Base-by-base conservation (phyloP, 2,888 invertebrate genomes). In the Phania funesta region DNA sequence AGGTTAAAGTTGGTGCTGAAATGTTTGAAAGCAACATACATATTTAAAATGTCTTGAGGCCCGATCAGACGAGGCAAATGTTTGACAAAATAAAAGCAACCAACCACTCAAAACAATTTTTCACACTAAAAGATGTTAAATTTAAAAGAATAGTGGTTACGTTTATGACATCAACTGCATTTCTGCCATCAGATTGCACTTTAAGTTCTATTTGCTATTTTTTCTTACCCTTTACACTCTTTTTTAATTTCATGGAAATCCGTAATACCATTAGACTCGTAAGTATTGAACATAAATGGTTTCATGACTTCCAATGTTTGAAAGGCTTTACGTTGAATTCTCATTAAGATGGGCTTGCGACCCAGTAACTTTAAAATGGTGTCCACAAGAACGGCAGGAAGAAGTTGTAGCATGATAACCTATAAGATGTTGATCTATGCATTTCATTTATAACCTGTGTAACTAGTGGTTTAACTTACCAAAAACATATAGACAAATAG, bases 221-320 rank as follows among this genome's bases (percentile, higher is more conserved):
- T 50, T 24, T 4, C 38, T 7, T 62, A 62, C 84, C 65, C 56
- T 20, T 62, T 1, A 6, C 26, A 48, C 2, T 52, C 2, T 3
- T 46, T 8, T 18, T 16, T 18, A n/a, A 87, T 3, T 3, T 67
- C 35, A 3, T 84, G 2, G 2, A 71, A 62, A 3, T 86, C 48
- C 0, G 86, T 85, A 2, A 83, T 6, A 3, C 90, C 89, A 0
- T 86, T 76, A 83, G 88, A 87, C 0, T 84, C 80, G 38, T 85
- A 89, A 22, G 85, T 84, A 67, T 87, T 88, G 48, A 86, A 85
- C 83, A 88, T 75, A 11, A 90, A 89, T 0, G 89, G 88, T 16
- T 86, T 68, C 86, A 89, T 85, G 0, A 87, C 88, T 32, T 86
- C 85, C 16, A 87, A 71, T 0, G 87, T 85, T 0, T 74, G 79